Evolutionary conservation across 2,113 vertebrate genomes (phyloP).

Genomic region (Dipodomys stephensi): DNA sequence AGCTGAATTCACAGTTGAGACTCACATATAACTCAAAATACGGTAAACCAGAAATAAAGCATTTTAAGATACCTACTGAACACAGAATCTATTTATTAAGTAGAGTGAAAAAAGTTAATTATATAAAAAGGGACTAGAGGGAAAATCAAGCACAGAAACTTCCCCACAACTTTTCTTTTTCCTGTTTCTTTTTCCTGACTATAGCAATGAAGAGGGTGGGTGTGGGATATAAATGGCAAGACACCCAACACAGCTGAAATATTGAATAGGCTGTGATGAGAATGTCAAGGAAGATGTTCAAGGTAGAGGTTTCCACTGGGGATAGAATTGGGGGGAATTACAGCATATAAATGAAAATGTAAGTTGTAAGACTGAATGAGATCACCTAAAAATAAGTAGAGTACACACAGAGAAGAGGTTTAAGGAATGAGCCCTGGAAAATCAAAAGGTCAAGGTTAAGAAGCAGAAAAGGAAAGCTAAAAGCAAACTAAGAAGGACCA

Average conservation of each 20-base stretch:
- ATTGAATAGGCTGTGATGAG: neutral
- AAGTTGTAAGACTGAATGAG: neutral
- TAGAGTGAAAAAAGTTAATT: neutral
- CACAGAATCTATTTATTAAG: neutral
- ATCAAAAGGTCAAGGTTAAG: neutral
- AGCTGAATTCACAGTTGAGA: constrained; percentile 10
- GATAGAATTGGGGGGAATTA: neutral
- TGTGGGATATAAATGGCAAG: neutral
- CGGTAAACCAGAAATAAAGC: neutral
- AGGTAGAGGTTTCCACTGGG: neutral
- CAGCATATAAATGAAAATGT: neutral
- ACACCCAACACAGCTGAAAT: neutral
- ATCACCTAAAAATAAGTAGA: neutral
- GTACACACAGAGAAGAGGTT: neutral
- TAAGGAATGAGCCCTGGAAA: neutral
- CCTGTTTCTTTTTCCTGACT: neutral
- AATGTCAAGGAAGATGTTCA: neutral
- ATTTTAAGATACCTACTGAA: neutral
- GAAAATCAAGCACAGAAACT: neutral
- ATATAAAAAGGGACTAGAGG: neutral
- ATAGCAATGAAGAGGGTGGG: neutral
- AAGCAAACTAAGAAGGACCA: neutral
- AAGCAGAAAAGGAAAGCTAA: neutral
- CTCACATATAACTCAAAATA: neutral
- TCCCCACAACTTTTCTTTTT: neutral